Conservation (phyloP, 2,888 invertebrate species). For the Polydesmus complanatus region DNA sequence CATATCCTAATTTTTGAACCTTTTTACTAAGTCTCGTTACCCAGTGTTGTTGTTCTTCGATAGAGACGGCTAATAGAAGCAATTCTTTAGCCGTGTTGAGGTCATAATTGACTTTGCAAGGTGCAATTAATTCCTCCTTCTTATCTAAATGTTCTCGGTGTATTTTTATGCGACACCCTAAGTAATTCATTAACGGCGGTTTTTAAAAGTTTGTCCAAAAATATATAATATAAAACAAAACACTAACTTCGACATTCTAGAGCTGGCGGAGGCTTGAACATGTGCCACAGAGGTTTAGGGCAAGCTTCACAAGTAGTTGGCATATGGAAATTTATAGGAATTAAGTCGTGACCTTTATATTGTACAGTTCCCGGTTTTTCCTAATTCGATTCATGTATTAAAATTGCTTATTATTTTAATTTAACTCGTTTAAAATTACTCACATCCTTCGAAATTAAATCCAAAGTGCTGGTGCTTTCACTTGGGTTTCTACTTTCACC, state of each 20-base stretch:
- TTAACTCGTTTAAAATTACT: conserved; percentile 3
- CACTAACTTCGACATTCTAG: conserved; percentile 80
- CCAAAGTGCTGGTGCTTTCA: conserved; percentile 24
- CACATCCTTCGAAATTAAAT: conserved; percentile 23
- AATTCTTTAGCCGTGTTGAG: conserved; percentile 86
- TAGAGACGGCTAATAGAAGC: conserved; percentile 68
- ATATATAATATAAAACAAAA: neutral
- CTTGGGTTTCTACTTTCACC: conserved; percentile 52
- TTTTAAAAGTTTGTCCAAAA: neutral
- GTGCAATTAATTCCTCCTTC: conserved; percentile 71
- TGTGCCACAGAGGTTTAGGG: conserved; percentile 90
- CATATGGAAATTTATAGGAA: conserved; percentile 93
- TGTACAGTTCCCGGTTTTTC: conserved; percentile 48
- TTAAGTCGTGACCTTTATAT: conserved; percentile 89
- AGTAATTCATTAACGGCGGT: conserved; percentile 20
- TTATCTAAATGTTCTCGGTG: conserved; percentile 91
- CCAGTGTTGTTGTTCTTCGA: conserved; percentile 85
- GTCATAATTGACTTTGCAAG: conserved; percentile 93
- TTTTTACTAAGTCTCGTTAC: conserved; percentile 77
- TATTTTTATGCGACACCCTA: conserved; percentile 91
- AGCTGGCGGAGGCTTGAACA: conserved; percentile 94
- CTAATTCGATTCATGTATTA: no score
- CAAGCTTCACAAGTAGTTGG: conserved; percentile 97
- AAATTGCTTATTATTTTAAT: no score
- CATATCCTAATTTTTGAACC: conserved; percentile 84